phyloP scores from a whole-genome alignment of 2,888 invertebrate genomes.

The Himalopsyche tibetana region DNA sequence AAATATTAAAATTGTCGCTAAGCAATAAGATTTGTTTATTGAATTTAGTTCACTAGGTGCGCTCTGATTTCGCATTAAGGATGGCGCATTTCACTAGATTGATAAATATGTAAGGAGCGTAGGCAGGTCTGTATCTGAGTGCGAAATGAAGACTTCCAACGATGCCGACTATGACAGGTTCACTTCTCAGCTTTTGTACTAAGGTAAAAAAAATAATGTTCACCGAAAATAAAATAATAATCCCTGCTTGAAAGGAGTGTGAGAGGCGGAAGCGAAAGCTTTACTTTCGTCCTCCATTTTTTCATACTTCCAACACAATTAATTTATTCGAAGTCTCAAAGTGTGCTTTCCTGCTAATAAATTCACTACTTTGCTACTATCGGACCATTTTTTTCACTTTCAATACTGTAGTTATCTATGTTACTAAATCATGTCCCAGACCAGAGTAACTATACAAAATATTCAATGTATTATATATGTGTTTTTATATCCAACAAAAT shows the following conservation, averaged over 20 bases:
- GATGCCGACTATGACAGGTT: background rate
- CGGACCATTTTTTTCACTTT: background rate
- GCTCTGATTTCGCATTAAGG: background rate
- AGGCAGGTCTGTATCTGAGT: too few relatives aligned
- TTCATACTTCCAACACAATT: slow-evolving; percentile 18
- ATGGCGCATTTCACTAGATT: too few relatives aligned
- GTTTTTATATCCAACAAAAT: too few relatives aligned
- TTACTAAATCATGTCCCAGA: background rate
- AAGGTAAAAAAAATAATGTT: background rate
- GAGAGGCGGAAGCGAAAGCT: background rate
- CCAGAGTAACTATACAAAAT: too few relatives aligned
- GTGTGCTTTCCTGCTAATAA: slow-evolving; percentile 12
- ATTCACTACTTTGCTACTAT: slow-evolving; percentile 13
- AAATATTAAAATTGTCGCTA: too few relatives aligned
- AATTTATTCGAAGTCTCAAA: slow-evolving; percentile 7
- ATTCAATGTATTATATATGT: too few relatives aligned
- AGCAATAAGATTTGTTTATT: background rate
- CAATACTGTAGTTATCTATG: background rate
- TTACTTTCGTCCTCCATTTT: background rate
- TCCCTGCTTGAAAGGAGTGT: background rate
- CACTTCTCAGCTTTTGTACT: background rate
- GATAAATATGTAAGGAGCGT: too few relatives aligned
- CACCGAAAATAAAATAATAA: background rate
- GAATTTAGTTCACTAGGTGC: background rate
- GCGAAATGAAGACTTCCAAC: background rate